Evolutionary conservation across 2,888 invertebrate species (phyloP), one percentile per base, ranked within the genome.

Genomic region (Heteromurus nitidus): DNA sequence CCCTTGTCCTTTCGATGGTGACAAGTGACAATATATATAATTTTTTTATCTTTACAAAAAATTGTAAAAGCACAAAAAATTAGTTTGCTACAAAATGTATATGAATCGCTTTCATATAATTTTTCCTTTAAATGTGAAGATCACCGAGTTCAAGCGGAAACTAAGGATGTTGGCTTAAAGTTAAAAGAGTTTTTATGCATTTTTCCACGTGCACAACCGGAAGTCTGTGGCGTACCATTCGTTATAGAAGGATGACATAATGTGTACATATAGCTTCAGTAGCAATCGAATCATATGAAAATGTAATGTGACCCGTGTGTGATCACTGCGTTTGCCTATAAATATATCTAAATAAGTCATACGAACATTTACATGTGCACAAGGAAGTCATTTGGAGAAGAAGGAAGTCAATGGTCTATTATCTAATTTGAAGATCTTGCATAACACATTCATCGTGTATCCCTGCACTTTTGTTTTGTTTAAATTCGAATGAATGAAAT

Each of bases 141-240:
- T 47, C 62, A 30, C 62, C 47, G 31, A 73, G 62, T 60, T 73
- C 62, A 73, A 42, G n/a, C 9, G 30, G 13, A 28, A 26, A 73
- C 72, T 73, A 60, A 73, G 18, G 16, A 26, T 30, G n/a, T 42
- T 47, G 72, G 13, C 22, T 44, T 44, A n/a, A 73, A 28, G 60
- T 73, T 62, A 62, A 73, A 44, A 60, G 60, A 24, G 62, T 60
- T 62, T 73, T 73, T 73, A 73, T 65, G 62, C 65, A 65, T 47
- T 28, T 73, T 47, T 73, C 13, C 62, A 62, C 72, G 62, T 50
- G 30, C 42, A 11, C 30, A 73, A 73, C 72, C 72, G 72, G 72
- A 73, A 73, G 72, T 72, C 28, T 58, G 58, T 20, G n/a, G 20
- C n/a, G 20, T 9, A 50, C 18, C n/a, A n/a, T n/a, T n/a, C n/a